Percentiles rank a stretch among this genome's conserved stretches.
phyloP scores from a whole-genome alignment of 2,797 vertebrate species.

The Lacerta agilis region DNA sequence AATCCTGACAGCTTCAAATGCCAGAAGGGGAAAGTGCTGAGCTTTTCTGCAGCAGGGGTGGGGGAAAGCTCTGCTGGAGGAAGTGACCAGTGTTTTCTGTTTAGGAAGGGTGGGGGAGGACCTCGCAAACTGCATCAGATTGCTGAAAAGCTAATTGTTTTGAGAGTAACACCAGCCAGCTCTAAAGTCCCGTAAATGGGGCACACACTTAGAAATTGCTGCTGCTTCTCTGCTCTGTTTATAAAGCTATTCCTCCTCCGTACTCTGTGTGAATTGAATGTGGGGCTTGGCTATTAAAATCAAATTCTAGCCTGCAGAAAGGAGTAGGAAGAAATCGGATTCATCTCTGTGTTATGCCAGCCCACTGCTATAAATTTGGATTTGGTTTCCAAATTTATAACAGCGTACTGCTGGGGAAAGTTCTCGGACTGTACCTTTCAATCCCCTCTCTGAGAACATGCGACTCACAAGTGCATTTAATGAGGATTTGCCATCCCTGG shows the following conservation, averaged over 20 bases:
- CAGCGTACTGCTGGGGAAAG: neutral
- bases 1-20: neutral
- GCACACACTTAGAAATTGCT: neutral
- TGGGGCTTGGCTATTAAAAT: neutral
- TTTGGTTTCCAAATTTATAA: conserved; percentile 8
- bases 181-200: conserved; percentile 27
- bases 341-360: neutral
- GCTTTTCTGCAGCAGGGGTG: neutral
- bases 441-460: neutral
- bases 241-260: neutral
- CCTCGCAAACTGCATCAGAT: neutral
- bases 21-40: neutral
- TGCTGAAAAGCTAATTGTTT: conserved; percentile 28
- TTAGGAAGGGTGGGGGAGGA: neutral
- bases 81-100: neutral
- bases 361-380: neutral
- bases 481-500: neutral
- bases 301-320: neutral
- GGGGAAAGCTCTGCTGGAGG: neutral
- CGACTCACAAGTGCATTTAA: neutral
- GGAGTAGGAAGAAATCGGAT: neutral
- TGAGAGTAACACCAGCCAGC: neutral
- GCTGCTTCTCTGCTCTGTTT: neutral
- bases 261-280: conserved; percentile 12
- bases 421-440: neutral